Percentiles rank a stretch among this genome's conserved stretches.
These are phyloP conservation scores for Morpho helenor DNA, from an alignment of 2,888 invertebrate species.

Conservation along the genomic window DNA sequence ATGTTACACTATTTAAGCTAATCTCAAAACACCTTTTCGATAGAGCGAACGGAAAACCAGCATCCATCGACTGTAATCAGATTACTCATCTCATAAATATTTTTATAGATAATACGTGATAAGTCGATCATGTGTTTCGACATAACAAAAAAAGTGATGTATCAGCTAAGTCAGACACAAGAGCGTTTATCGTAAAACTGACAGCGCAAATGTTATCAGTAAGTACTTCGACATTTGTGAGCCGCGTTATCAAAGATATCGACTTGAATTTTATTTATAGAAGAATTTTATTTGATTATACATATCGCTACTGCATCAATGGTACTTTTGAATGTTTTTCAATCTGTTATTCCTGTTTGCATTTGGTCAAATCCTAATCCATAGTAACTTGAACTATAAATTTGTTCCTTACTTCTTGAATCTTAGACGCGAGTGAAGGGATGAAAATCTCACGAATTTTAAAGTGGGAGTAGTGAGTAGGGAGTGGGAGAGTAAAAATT, in stretches of 20 bases:
- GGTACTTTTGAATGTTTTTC: not conserved
- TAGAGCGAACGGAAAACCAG: not conserved
- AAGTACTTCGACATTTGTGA: slow-evolving; percentile 37
- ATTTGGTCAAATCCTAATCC: too few species aligned
- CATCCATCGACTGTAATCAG: not conserved
- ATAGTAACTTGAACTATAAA: too few species aligned
- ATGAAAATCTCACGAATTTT: too few species aligned
- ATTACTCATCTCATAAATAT: slow-evolving; percentile 32
- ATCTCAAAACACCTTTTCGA: too few species aligned
- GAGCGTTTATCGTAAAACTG: slow-evolving; percentile 22
- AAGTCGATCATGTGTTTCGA: slow-evolving; percentile 18
- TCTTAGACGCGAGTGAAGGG: too few species aligned
- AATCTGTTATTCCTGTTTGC: too few species aligned
- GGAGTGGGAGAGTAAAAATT: too few species aligned
- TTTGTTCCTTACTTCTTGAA: too few species aligned
- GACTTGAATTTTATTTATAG: slow-evolving; percentile 25
- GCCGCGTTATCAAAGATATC: slow-evolving; percentile 29
- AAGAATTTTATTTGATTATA: slow-evolving; percentile 18
- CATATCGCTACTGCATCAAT: slow-evolving; percentile 10
- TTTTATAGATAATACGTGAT: slow-evolving; percentile 8
- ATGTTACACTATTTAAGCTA: too few species aligned
- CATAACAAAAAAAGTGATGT: slow-evolving; percentile 18
- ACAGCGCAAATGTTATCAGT: slow-evolving; percentile 37
- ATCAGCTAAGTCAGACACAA: slow-evolving; percentile 16
- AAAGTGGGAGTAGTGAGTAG: too few species aligned